Evolutionary conservation across 1,140 invertebrate genomes (phyloP), one percentile per base, ranked within the genome.

Genomic region (Drosophila burlai): DNA sequence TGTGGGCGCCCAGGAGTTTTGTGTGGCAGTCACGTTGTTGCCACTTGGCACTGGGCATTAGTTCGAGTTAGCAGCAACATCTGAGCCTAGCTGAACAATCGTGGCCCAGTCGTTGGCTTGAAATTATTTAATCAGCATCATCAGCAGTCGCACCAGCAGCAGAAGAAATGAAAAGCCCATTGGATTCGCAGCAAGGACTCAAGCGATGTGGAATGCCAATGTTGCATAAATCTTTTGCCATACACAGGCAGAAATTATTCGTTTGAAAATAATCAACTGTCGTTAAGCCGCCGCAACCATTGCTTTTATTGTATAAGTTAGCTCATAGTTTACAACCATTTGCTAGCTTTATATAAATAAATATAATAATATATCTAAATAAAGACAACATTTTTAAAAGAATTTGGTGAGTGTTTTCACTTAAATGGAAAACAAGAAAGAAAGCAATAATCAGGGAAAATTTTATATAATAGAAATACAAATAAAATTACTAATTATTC

Each of bases 11-110:
- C 80, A 87, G 73, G 77, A 89, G 81, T 78, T 69, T 46, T 59
- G 55, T 73, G 54, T 73, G 82, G 63, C 67, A 85, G 86, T 89
- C 85, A 89, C 81, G 85, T 89, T 89, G 83, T 74, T 89, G 85
- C 85, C 85, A 84, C 81, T 84, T 84, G 85, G 74, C 82, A 89
- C 85, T 89, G 83, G 72, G 73, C 76, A 71, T 67, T 78, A 68
- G 62, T 69, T 34, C 54, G 46, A 52, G 38, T 73, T 72, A 16
- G 18, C 49, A 57, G 54, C 52, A 73, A 69, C 52, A 55, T 55
- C 52, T 55, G 52, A 71, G 49, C 73, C 55, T 15, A 65, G 46
- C 73, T 61, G 50, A 29, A 76, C 52, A 54, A 54, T 76, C 62
- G 72, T 75, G 59, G 69, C n/a, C 21, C 7, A 76, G 66, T 73